Evolutionary conservation across 2,113 vertebrate species (phyloP).

Genomic region (Columbina picui): DNA sequence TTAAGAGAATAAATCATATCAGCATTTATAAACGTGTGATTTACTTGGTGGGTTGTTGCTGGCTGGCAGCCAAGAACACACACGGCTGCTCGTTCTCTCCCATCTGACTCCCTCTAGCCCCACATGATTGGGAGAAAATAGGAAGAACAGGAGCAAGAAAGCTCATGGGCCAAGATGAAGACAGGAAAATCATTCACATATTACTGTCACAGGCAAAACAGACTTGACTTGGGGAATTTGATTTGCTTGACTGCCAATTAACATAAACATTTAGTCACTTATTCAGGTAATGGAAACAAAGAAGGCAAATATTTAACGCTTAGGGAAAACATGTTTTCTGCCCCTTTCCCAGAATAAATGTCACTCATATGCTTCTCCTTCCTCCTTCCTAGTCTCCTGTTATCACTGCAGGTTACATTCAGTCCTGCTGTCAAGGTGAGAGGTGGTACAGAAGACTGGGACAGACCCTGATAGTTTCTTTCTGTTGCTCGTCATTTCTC

Average conservation of each 20-base stretch:
- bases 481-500: neutral
- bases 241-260: neutral
- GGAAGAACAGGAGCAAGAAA: neutral
- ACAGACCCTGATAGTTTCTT: neutral
- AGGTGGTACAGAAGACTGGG: neutral
- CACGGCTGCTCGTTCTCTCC: accelerated
- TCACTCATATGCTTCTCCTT: neutral
- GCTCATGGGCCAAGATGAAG: neutral
- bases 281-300: neutral
- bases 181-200: no score
- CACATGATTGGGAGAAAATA: neutral
- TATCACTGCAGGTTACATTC: neutral
- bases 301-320: neutral
- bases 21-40: neutral
- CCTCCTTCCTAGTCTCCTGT: neutral
- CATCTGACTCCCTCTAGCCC: neutral
- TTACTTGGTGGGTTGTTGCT: neutral
- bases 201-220: neutral
- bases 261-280: neutral
- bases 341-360: neutral
- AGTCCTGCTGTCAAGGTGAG: neutral
- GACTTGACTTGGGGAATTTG: neutral
- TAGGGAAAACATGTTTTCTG: neutral
- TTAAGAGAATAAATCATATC: neutral
- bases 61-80: neutral